Base-by-base conservation (phyloP, 2,888 invertebrate species). In the Clivina fossor region DNA sequence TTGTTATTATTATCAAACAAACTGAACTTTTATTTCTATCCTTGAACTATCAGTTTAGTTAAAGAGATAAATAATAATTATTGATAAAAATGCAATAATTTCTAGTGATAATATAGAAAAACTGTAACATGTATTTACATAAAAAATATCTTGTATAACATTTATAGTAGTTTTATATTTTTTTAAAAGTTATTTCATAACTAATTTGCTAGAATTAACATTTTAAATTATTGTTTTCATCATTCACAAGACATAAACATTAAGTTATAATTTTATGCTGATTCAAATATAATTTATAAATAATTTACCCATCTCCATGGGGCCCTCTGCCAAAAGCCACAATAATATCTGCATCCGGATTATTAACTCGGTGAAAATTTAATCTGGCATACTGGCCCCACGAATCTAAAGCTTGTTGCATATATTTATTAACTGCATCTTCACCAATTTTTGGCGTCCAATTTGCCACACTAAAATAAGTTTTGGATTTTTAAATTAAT, bases 341-440 rank as follows among this genome's bases (percentile, higher is more conserved):
- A 53, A 84, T 79, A 60, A 92, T 90, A 68, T 91, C 89, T 0
- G 89, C 88, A 5, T 78, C 74, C 1, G 78, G 78, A 51, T 75
- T 70, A 3, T 73, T 69, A 11, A 75, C 67, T 56, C 74, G 74
- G 9, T 71, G 67, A 69, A 88, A 86, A 48, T 67, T 74, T 4
- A 88, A 74, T 22, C 78, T 76, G 3, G 82, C 83, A 66, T 86
- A 84, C 15, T 77, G 77, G 9, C 84, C 83, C 90, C 90, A 90
- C 57, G 82, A 72, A 11, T 79, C 76, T 60, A 90, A 78, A 0
- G 85, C 87, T 51, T 72, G 74, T 40, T 76, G 76, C 63, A 88
- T 78, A 65, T 83, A 78, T 46, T 73, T 69, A 37, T 77, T 76
- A 2, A 85, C 80, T 19, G 77, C 76, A 1, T 72, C 65, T 66